A percentile compares a stretch with the other conserved stretches of the same genome.
These are phyloP conservation scores for Tachysurus vachellii DNA, from an alignment of 2,113 vertebrate genomes.

Conservation along the genomic window DNA sequence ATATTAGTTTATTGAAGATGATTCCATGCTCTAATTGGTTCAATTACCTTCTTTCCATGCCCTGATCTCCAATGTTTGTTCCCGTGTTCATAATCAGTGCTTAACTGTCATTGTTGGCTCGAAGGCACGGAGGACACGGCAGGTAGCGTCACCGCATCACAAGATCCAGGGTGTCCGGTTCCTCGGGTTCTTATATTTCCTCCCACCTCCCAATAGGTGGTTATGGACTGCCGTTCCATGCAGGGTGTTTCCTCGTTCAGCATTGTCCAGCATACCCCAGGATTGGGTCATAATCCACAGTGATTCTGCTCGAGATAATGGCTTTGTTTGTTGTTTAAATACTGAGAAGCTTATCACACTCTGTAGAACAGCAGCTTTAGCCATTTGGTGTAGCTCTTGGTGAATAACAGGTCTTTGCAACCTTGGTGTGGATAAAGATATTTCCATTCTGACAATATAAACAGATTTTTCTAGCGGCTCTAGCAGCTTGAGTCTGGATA, in stretches of 20 bases:
- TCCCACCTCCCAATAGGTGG: not conserved
- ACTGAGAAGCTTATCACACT: not conserved
- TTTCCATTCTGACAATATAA: not conserved
- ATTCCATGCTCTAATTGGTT: not conserved
- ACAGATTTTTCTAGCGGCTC: not conserved
- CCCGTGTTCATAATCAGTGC: not conserved
- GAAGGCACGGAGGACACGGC: not conserved
- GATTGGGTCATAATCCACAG: not conserved
- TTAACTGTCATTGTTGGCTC: not conserved
- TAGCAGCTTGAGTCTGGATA: not conserved
- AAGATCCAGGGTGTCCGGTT: not conserved
- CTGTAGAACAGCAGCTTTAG: constrained; percentile 16
- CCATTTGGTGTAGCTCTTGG: not conserved
- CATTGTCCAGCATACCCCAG: not conserved
- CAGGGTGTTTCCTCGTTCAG: not conserved
- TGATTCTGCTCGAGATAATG: not conserved
- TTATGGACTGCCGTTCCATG: not conserved
- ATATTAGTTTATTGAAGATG: constrained; percentile 7
- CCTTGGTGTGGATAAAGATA: not conserved
- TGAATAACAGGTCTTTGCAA: not conserved
- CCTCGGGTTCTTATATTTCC: not conserved
- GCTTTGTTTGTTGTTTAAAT: constrained; percentile 1
- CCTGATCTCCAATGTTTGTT: not conserved
- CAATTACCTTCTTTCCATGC: not conserved
- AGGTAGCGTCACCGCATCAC: not conserved